Evolutionary conservation across 1,140 invertebrate genomes (phyloP).

Genomic region (Brachionus manjavacas): DNA sequence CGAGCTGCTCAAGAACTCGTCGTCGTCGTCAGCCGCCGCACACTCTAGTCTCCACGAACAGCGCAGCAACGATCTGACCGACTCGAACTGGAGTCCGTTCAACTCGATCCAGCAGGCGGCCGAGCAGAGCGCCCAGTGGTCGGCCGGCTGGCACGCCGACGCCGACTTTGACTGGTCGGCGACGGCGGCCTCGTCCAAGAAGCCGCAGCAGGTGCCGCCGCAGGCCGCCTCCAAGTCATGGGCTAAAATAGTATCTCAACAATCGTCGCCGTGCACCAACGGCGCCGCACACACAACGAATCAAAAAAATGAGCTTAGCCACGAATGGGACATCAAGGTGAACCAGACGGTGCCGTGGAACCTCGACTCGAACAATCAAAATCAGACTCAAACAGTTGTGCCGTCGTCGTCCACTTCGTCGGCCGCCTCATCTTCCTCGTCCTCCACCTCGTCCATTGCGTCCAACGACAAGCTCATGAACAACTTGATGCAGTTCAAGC

Average conservation of each 20-base stretch:
- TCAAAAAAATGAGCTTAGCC: slow-evolving; percentile 32
- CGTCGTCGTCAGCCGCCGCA: not conserved
- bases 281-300: no score
- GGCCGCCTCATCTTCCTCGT: not conserved
- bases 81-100: slow-evolving; percentile 3
- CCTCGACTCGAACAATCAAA: not conserved
- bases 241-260: slow-evolving; percentile 39
- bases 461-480: not conserved
- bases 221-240: not conserved
- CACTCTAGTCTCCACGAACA: slow-evolving; percentile 15
- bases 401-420: not conserved
- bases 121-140: not conserved
- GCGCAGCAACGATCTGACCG: not conserved
- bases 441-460: not conserved
- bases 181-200: no score
- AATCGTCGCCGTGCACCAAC: slow-evolving; percentile 25
- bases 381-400: not conserved
- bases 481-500: not conserved
- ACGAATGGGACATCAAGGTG: slow-evolving; percentile 41
- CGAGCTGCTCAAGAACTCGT: not conserved
- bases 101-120: not conserved
- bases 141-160: not conserved
- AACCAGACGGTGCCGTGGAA: slow-evolving; percentile 40
- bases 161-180: not conserved
- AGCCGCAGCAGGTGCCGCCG: not conserved